A percentile compares a stretch with the other conserved stretches of the same genome.
Evolutionary conservation across 2,797 vertebrate genomes (phyloP).

Genomic region (Ctenopoma multispine): DNA sequence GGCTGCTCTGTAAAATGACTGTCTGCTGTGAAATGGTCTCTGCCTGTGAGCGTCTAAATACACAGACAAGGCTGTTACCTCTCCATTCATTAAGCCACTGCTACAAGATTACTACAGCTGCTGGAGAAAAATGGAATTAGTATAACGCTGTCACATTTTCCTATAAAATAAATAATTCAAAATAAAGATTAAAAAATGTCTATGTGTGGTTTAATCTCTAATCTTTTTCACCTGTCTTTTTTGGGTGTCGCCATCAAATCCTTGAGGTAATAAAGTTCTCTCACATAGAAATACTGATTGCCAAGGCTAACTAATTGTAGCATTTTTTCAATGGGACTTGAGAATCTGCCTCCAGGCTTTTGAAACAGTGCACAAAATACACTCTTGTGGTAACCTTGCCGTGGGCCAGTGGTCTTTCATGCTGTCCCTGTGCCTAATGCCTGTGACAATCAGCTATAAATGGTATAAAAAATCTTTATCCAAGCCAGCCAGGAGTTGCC

Average conservation of each 20-base stretch:
- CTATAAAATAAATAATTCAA: constrained; percentile 18
- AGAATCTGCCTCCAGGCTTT: not conserved
- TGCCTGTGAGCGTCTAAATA: constrained; percentile 3
- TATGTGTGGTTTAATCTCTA: not conserved
- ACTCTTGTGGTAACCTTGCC: constrained; percentile 36
- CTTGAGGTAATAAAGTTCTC: constrained; percentile 7
- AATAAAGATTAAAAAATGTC: not conserved
- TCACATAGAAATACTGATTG: constrained; percentile 22
- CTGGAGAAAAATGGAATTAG: constrained; percentile 14
- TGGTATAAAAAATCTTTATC: constrained; percentile 49
- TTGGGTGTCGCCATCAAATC: not conserved
- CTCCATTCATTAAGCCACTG: constrained; percentile 39
- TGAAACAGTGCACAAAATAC: constrained; percentile 5
- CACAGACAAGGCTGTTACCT: constrained; percentile 23
- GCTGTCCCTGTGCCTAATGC: constrained; percentile 31
- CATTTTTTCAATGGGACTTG: not conserved
- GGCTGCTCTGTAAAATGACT: constrained; percentile 41
- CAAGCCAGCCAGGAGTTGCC: constrained; percentile 40
- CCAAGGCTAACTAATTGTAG: constrained; percentile 3
- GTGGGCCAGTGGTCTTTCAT: constrained; percentile 17
- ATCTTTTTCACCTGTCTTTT: not conserved
- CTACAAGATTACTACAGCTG: constrained; percentile 11
- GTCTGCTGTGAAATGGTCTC: constrained; percentile 47
- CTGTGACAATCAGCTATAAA: constrained; percentile 45
- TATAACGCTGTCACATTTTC: constrained; percentile 5